Evolutionary conservation across 2,113 vertebrate species (phyloP), one percentile per base, ranked within the genome.

Genomic region (Aegotheles bennettii): DNA sequence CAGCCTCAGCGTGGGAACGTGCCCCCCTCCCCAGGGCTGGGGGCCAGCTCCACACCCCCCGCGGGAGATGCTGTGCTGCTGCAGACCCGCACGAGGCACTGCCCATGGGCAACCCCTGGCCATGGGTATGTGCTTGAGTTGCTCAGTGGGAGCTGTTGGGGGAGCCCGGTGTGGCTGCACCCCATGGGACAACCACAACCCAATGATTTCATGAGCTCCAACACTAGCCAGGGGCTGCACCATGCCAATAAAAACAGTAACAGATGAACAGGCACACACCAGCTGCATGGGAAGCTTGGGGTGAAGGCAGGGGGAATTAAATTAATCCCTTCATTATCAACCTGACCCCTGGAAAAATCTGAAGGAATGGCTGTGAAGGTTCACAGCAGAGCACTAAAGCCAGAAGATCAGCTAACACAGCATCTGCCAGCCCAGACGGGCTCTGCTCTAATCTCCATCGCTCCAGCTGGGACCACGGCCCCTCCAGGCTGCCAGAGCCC

Each of bases 261-360:
- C 94, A 96, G 95, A 95, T 92, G 96, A 97, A 94, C 94, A 67
- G 93, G 93, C 92, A 67, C 61, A 47, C 81, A 80, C 33, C 94
- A 96, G 95, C 95, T 97, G 89, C 73, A 16, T 13, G 74, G 73
- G 95, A 53, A 81, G 90, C 36, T 73, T 31, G 87, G 78, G 88
- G 89, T 56, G 88, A 90, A 56, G 93, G 89, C 54, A 1, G 45
- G 47, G 61, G 84, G 93, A 95, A 91, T 81, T 90, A 91, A 90
- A 95, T 90, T 95, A 97, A 97, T 97, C 96, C 95, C 94, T 90
- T 97, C 97, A 84, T 97, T 95, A 96, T 90, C 95, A 97, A 89
- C 77, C 89, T 59, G 97, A 96, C 88, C 97, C 93, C 96, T 77
- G 85, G 87, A 89, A 90, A 94, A 92, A 85, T 83, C 51, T 77